These are phyloP conservation scores for Sphaeridia pumilis DNA, from an alignment of 2,888 invertebrate species.

Conservation along the genomic window DNA sequence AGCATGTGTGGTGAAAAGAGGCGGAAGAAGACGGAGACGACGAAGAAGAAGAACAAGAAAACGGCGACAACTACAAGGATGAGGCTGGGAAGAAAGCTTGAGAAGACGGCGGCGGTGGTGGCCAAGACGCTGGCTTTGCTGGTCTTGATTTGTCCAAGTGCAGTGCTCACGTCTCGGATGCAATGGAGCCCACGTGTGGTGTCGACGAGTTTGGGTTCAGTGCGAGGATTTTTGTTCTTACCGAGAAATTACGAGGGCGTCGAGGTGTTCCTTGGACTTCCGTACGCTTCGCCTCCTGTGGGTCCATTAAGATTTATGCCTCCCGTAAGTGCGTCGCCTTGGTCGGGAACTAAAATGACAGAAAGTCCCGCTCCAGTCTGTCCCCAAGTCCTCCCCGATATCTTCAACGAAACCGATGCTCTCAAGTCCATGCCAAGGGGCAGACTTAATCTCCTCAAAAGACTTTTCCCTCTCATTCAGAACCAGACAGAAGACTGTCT, in stretches of 20 bases:
- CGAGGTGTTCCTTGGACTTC: slow-evolving; percentile 46
- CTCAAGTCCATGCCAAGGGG: slow-evolving; percentile 77
- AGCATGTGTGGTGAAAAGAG: too few relatives aligned
- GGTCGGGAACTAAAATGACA: slow-evolving; percentile 79
- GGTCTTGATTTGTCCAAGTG: slow-evolving; percentile 1
- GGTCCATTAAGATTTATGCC: slow-evolving; percentile 89
- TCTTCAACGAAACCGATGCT: slow-evolving; percentile 64
- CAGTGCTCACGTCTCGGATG: slow-evolving; percentile 6
- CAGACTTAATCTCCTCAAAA: slow-evolving; percentile 72
- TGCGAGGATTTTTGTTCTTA: slow-evolving; percentile 28
- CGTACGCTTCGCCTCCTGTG: slow-evolving; percentile 83
- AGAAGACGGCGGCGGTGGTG: not conserved
- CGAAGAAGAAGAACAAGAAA: not conserved
- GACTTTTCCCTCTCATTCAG: slow-evolving; percentile 71
- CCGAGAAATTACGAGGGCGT: slow-evolving; percentile 32
- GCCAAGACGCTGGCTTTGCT: not conserved
- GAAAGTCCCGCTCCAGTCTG: slow-evolving; percentile 81
- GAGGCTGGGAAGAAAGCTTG: not conserved
- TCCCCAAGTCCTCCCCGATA: slow-evolving; percentile 75
- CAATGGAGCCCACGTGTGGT: slow-evolving; percentile 33
- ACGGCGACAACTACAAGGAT: not conserved
- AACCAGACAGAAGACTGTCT: slow-evolving; percentile 96
- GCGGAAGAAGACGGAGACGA: not conserved
- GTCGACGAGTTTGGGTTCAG: slow-evolving; percentile 27
- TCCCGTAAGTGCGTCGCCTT: slow-evolving; percentile 81